Base-by-base conservation (phyloP, 2,888 invertebrate genomes). In the Leucozona laternaria region DNA sequence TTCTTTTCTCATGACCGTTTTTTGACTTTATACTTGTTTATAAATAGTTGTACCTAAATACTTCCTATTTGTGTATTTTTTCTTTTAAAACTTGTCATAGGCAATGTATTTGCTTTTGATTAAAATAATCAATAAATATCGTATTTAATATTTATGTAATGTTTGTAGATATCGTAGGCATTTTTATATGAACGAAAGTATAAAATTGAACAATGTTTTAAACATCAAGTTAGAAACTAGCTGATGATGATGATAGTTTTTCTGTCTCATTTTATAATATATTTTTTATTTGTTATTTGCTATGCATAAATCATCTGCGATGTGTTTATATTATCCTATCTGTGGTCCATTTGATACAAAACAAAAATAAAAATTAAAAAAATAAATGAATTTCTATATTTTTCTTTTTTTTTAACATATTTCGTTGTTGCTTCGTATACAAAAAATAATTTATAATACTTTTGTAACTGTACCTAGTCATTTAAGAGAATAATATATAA, bases 381-480 rank as follows among this genome's bases (percentile, higher is more conserved):
- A 28, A 28, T 28, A 31, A 20, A 48, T 17, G 15, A 45, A 48
- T 13, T 31, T 28, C 45, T 55, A 55, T 57, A 17, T 31, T n/a
- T 40, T 10, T 40, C 15, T 37, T 22, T 28, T 13, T n/a, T n/a
- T 34, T 25, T 80, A n/a, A 15, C 58, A 34, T 20, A 34, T 66
- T 34, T 77, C 68, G 50, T 40, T 60, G 78, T 78, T 79, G 79
- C 62, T 70, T 78, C 55, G 31, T 76, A 43, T 62, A 70, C 45
- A 34, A 60, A 31, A 22, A 68, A 64, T 66, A 31, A 50, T 73
- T 17, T 53, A 53, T 68, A 48, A 28, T 43, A 28, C 28, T 62
- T 64, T 28, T 75, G 13, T 76, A 80, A 53, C 66, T 72, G 55
- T 55, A 43, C 68, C 85, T 85, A 85, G 85, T 85, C 85, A 81